Evolutionary conservation across 1,140 invertebrate genomes (phyloP).

Genomic region (Drosophila watanabei): DNA sequence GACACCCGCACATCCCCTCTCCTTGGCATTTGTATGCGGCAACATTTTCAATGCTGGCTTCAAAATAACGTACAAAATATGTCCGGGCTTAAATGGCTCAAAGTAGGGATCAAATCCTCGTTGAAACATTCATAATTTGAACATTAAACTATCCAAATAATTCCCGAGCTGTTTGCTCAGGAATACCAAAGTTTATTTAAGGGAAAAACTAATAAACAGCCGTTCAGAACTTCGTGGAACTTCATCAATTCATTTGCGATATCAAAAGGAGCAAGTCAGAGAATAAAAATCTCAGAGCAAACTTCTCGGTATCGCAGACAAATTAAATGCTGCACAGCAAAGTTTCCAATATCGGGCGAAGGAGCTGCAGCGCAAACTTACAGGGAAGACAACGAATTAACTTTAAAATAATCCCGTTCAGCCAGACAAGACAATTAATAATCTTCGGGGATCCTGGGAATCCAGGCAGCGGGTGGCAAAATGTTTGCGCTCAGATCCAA

Average conservation of each 20-base stretch:
- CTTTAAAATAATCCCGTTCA: constrained; percentile 57
- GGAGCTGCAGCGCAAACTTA: constrained; percentile 37
- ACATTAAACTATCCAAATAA: constrained; percentile 5
- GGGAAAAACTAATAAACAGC: constrained; percentile 18
- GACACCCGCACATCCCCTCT: not conserved
- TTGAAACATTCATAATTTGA: constrained; percentile 7
- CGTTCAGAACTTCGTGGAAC: constrained; percentile 28
- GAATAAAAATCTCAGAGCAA: constrained; percentile 62
- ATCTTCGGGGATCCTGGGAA: constrained; percentile 19
- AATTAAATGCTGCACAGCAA: constrained; percentile 70
- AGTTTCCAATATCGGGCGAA: constrained; percentile 56
- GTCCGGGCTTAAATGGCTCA: not conserved
- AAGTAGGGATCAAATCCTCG: not conserved
- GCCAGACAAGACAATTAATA: constrained; percentile 74
- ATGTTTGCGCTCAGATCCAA: constrained; percentile 56
- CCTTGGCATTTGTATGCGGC: not conserved
- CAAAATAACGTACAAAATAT: constrained; percentile 1
- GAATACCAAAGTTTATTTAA: constrained; percentile 2
- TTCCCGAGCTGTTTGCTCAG: not conserved
- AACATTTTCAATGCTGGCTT: not conserved
- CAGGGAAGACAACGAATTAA: constrained; percentile 20
- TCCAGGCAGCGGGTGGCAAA: constrained; percentile 12
- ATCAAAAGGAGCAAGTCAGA: constrained; percentile 23
- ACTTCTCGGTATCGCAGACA: constrained; percentile 61
- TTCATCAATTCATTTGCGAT: constrained; percentile 49